Percentiles rank a stretch among this genome's conserved stretches.
Conservation (phyloP, 1,140 invertebrate species). For the Dreissena rostriformis region DNA sequence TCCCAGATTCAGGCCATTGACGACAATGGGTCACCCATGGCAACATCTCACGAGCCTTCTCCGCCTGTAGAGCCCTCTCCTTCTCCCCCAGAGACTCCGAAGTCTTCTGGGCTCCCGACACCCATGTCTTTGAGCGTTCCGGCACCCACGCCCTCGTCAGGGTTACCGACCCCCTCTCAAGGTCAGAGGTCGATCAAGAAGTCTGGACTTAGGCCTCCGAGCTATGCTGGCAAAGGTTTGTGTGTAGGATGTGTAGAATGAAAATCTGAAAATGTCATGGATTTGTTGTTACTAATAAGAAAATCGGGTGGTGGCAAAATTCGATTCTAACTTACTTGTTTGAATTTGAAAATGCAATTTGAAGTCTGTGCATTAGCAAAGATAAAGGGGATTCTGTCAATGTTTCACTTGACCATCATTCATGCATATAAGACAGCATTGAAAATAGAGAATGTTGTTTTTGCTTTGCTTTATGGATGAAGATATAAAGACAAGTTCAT, state of each 20-base stretch:
- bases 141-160: constrained; percentile 38
- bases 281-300: too few relatives aligned
- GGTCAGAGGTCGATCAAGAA: constrained; percentile 48
- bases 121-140: constrained; percentile 10
- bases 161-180: constrained; percentile 52
- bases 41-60: background rate
- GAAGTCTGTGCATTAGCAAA: too few relatives aligned
- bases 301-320: too few relatives aligned
- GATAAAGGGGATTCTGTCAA: too few relatives aligned
- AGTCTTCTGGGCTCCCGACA: background rate
- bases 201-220: constrained; percentile 73
- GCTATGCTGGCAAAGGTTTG: constrained; percentile 75
- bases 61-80: constrained; percentile 34
- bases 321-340: too few relatives aligned
- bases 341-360: too few relatives aligned
- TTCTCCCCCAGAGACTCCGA: constrained; percentile 34
- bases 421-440: too few relatives aligned
- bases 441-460: too few relatives aligned
- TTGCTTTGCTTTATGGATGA: too few relatives aligned
- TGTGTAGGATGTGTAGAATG: background rate
- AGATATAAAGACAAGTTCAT: too few relatives aligned
- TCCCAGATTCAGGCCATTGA: constrained; percentile 75
- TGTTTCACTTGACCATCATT: too few relatives aligned
- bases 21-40: constrained; percentile 43
- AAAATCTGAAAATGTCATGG: too few relatives aligned